phyloP scores from a whole-genome alignment of 2,113 vertebrate species.

The Diadophis punctatus region DNA sequence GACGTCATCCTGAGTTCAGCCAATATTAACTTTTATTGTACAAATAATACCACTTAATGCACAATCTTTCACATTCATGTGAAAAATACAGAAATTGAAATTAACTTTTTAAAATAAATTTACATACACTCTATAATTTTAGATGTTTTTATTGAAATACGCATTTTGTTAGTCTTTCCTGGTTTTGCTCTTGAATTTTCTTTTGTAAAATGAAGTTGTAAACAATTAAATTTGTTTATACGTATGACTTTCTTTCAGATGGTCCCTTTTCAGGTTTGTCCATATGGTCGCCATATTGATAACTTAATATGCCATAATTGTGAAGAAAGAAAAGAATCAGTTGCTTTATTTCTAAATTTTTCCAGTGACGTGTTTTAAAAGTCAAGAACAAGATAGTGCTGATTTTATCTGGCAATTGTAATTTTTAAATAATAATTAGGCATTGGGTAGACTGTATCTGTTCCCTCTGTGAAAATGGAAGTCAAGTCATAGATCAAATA shows the following conservation, averaged over 20 bases:
- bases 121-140: background rate
- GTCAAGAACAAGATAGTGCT: constrained; percentile 16
- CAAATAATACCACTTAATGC: background rate
- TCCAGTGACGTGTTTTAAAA: constrained; percentile 28
- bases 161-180: background rate
- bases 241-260: background rate
- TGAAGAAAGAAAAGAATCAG: constrained; percentile 29
- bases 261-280: background rate
- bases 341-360: constrained; percentile 28
- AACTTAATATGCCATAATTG: constrained; percentile 49
- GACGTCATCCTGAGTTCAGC: background rate
- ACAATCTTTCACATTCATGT: background rate
- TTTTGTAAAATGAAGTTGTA: background rate
- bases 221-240: background rate
- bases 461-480: background rate
- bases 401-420: constrained; percentile 34
- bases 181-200: background rate
- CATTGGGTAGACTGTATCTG: background rate
- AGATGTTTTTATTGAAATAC: background rate
- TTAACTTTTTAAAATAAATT: background rate
- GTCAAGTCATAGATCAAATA: background rate
- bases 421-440: constrained; percentile 24
- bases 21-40: background rate
- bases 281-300: background rate
- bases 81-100: background rate